Conservation (phyloP, 2,113 vertebrate genomes). For the Prochilodus magdalenae region DNA sequence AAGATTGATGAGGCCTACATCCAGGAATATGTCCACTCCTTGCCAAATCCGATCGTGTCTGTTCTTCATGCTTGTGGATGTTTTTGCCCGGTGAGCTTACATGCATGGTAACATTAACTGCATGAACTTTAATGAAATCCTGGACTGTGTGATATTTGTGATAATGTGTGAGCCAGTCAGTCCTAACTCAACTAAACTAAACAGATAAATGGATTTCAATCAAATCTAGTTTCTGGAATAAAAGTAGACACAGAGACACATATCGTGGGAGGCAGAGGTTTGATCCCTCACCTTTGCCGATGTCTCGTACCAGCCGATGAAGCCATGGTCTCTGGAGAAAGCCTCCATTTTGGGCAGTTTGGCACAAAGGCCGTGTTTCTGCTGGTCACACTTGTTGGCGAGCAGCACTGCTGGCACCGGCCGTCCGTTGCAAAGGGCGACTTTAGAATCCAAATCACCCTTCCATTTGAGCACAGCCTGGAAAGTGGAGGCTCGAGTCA, state of each 20-base stretch:
- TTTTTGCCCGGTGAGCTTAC: too few species aligned
- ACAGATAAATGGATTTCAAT: too few species aligned
- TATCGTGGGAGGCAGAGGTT: too few species aligned
- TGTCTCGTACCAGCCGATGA: constrained; percentile 80
- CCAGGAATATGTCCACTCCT: too few species aligned
- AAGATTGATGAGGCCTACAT: too few species aligned
- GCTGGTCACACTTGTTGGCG: constrained; percentile 83
- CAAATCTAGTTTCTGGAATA: too few species aligned
- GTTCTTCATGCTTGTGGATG: too few species aligned
- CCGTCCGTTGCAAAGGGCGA: constrained; percentile 75
- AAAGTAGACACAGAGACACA: background rate
- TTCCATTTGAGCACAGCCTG: constrained; percentile 85
- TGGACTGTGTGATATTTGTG: background rate
- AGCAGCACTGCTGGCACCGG: constrained; percentile 78
- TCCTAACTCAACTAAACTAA: background rate
- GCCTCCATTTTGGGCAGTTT: constrained; percentile 77
- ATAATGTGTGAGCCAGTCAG: background rate
- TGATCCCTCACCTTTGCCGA: constrained; percentile 77
- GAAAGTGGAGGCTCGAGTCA: constrained; percentile 80
- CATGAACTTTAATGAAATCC: background rate
- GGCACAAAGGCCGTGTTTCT: constrained; percentile 71
- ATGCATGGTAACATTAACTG: background rate
- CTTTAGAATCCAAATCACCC: constrained; percentile 82
- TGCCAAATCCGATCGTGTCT: too few species aligned
- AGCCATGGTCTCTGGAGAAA: constrained; percentile 77